Conservation (phyloP, 2,113 vertebrate genomes). For the Sorex araneus region DNA sequence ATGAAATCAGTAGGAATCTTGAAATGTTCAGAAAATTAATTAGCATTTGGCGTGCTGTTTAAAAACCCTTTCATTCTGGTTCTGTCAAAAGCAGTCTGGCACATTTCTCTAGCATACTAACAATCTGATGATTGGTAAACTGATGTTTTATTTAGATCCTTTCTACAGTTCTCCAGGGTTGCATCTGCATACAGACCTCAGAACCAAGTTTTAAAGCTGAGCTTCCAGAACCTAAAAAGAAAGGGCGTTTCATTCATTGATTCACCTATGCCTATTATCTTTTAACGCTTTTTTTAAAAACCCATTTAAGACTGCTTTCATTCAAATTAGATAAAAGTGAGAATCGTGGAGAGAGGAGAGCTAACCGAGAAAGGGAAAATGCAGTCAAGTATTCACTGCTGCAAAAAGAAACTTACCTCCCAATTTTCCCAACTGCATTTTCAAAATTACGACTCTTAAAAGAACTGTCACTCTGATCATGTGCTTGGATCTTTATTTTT, state of each 20-base stretch:
- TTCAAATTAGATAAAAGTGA: constrained; percentile 42
- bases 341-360: neutral
- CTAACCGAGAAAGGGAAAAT: constrained; percentile 8
- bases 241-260: constrained; percentile 12
- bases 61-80: constrained; percentile 66
- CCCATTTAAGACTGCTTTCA: constrained; percentile 37
- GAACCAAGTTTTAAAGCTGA: constrained; percentile 49
- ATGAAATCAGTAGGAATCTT: constrained; percentile 66
- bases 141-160: constrained; percentile 76
- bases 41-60: constrained; percentile 72
- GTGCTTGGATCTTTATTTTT: too few species aligned
- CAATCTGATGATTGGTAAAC: constrained; percentile 75
- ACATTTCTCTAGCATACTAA: constrained; percentile 66
- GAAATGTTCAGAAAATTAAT: constrained; percentile 82
- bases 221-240: constrained; percentile 36
- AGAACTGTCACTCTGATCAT: constrained; percentile 30
- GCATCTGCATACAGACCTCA: constrained; percentile 73
- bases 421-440: constrained; percentile 19
- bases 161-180: constrained; percentile 54
- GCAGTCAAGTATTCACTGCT: constrained; percentile 3
- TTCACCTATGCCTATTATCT: neutral
- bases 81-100: constrained; percentile 82
- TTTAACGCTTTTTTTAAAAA: neutral
- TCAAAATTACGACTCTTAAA: constrained; percentile 46
- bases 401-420: neutral